Evolutionary conservation across 2,797 vertebrate genomes (phyloP).

Genomic region (Sebastolobus altivelis): DNA sequence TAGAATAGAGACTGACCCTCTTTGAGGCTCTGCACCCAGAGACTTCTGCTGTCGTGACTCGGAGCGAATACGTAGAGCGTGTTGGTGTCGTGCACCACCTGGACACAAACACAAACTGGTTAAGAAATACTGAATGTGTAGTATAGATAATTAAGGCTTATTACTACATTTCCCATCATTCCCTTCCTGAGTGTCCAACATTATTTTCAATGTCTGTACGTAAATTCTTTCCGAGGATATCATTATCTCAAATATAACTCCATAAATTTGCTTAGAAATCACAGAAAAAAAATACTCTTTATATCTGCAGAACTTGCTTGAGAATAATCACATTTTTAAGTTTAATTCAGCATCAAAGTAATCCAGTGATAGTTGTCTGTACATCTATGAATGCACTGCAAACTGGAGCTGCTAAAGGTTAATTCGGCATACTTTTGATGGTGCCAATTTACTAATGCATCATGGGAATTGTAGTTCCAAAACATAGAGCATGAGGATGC

Average conservation of each 20-base stretch:
- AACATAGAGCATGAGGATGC: fast-evolving
- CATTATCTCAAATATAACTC: fast-evolving
- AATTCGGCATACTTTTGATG: neutral
- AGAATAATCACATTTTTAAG: neutral
- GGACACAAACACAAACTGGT: constrained; percentile 9
- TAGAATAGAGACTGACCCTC: constrained; percentile 84
- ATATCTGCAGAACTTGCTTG: neutral
- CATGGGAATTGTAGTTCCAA: neutral
- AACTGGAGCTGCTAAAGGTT: neutral
- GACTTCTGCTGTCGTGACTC: constrained; percentile 87
- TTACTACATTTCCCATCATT: too few species aligned
- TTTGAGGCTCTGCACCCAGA: constrained; percentile 94
- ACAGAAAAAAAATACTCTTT: neutral
- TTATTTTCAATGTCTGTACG: too few species aligned
- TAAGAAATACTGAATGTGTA: too few species aligned
- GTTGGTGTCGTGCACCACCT: constrained; percentile 92
- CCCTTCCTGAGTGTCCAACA: too few species aligned
- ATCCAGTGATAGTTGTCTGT: neutral
- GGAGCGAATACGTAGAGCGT: constrained; percentile 94
- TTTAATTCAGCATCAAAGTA: neutral
- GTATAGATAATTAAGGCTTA: too few species aligned
- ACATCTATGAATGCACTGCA: neutral
- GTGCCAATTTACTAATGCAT: neutral
- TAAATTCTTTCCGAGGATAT: fast-evolving
- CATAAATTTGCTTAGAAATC: neutral